Conservation (phyloP, 2,113 vertebrate genomes). For the Lipophrys pholis region DNA sequence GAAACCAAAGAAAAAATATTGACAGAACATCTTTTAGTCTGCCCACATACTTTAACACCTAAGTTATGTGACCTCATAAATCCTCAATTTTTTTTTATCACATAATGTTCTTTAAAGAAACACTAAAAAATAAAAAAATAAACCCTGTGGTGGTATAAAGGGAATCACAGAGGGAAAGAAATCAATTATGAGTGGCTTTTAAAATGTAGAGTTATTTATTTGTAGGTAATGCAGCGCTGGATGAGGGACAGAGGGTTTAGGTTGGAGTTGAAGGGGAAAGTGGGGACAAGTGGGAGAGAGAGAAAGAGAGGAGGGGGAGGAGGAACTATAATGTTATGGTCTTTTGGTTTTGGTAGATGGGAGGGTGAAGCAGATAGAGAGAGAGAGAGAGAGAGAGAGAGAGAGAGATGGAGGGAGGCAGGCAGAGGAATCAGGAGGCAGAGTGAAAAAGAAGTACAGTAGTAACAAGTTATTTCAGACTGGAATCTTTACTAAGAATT, state of each 20-base stretch:
- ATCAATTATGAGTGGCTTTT: constrained; percentile 5
- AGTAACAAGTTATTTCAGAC: constrained; percentile 41
- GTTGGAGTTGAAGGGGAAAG: constrained; percentile 26
- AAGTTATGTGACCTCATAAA: constrained; percentile 43
- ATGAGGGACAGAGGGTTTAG: constrained; percentile 5
- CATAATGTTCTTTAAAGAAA: constrained; percentile 43
- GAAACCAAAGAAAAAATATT: constrained; percentile 41
- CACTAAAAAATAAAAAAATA: constrained; percentile 24
- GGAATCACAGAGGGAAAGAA: constrained; percentile 23
- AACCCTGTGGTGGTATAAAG: background rate
- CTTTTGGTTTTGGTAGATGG: constrained; percentile 52
- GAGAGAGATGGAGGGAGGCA: constrained; percentile 44
- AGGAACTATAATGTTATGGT: constrained; percentile 63
- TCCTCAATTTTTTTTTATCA: constrained; percentile 39
- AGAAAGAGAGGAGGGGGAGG: constrained; percentile 39
- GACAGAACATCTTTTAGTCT: constrained; percentile 35
- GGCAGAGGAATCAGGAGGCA: constrained; percentile 51
- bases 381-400: too few species aligned
- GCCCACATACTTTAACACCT: constrained; percentile 40
- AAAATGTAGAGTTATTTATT: constrained; percentile 13
- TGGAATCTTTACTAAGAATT: constrained; percentile 11
- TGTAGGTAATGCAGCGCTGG: constrained; percentile 11
- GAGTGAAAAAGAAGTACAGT: constrained; percentile 40
- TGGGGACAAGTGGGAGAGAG: constrained; percentile 6
- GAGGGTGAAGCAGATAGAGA: constrained; percentile 66